A percentile compares a stretch with the other conserved stretches of the same genome.
phyloP scores from a whole-genome alignment of 1,140 invertebrate species.

The Atta colombica region DNA sequence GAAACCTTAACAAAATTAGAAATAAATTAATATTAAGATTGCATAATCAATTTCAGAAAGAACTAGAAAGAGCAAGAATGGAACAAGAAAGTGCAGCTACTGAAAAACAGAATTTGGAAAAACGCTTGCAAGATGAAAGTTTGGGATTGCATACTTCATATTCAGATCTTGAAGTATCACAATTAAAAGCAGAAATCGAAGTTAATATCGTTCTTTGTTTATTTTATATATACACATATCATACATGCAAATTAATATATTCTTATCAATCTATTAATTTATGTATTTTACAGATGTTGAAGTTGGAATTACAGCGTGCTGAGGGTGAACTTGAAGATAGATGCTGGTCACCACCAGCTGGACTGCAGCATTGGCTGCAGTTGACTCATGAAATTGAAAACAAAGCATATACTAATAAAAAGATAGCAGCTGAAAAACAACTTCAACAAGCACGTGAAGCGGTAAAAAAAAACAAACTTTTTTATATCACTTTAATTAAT shows the following conservation, averaged over 20 bases:
- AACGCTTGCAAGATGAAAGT: constrained; percentile 91
- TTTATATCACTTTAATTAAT: background rate
- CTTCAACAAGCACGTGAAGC: constrained; percentile 95
- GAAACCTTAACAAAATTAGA: background rate
- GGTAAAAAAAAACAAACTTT: constrained; percentile 87
- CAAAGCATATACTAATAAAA: constrained; percentile 95
- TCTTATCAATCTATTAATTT: constrained; percentile 38
- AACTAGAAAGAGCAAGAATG: constrained; percentile 88
- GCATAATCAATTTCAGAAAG: constrained; percentile 85
- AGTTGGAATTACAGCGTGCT: constrained; percentile 93
- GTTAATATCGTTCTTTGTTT: constrained; percentile 82
- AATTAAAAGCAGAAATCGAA: constrained; percentile 94
- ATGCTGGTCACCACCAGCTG: constrained; percentile 94
- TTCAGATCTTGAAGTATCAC: constrained; percentile 93
- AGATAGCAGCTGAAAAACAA: constrained; percentile 94
- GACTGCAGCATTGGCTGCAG: constrained; percentile 97
- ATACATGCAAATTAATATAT: background rate
- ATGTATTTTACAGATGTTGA: constrained; percentile 89
- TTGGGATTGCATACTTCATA: constrained; percentile 90
- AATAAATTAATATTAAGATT: constrained; percentile 13
- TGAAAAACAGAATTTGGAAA: constrained; percentile 94
- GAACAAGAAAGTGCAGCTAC: constrained; percentile 92
- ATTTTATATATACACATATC: background rate
- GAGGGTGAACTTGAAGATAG: constrained; percentile 96
- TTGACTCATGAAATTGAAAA: constrained; percentile 98